Percentiles rank a stretch among this genome's conserved stretches.
These are phyloP conservation scores for Charadrius vociferus DNA, from an alignment of 2,113 vertebrate genomes.

Conservation along the genomic window DNA sequence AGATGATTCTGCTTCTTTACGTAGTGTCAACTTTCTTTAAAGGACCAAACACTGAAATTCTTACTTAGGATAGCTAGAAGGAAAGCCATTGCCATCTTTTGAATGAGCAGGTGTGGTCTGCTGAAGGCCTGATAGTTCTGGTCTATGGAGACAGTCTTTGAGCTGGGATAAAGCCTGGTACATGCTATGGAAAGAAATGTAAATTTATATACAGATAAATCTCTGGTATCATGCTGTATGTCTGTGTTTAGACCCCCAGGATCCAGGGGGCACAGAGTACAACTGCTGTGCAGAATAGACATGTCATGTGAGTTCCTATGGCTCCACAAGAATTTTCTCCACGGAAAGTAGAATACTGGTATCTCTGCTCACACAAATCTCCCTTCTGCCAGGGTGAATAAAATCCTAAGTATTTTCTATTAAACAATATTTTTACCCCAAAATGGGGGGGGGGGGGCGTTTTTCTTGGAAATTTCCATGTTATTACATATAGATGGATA, in stretches of 20 bases:
- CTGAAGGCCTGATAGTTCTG: not conserved
- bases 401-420: not conserved
- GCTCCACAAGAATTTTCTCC: not conserved
- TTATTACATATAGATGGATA: not conserved
- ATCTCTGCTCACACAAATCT: not conserved
- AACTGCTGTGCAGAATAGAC: not conserved
- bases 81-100: not conserved
- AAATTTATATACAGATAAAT: not conserved
- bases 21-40: not conserved
- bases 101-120: not conserved
- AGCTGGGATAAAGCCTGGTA: not conserved
- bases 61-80: not conserved
- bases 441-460: accelerated
- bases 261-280: not conserved
- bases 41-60: not conserved
- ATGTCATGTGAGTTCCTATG: not conserved
- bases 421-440: not conserved
- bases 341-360: not conserved
- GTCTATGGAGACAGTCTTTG: not conserved
- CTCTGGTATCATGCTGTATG: not conserved
- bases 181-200: not conserved
- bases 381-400: not conserved
- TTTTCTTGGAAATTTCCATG: not conserved
- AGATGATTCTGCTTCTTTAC: not conserved
- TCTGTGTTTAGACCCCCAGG: not conserved